Evolutionary conservation across 2,797 vertebrate genomes (phyloP).

Genomic region (Onychomys leucogaster): DNA sequence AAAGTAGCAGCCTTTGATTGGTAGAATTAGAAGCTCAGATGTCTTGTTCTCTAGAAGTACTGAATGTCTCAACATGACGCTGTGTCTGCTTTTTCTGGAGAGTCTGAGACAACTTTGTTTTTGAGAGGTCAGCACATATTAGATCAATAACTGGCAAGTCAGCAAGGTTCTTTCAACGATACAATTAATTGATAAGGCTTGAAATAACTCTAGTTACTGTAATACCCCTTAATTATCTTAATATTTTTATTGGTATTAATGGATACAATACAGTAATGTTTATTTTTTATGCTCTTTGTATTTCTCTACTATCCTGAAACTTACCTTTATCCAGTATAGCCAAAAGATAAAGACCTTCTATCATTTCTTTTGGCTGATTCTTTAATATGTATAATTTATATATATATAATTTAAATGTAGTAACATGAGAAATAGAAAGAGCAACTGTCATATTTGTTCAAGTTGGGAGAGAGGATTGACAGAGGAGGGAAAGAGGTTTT

Average conservation of each 20-base stretch:
- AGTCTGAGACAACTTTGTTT: background rate
- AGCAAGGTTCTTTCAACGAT: background rate
- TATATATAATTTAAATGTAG: background rate
- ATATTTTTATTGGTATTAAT: conserved; percentile 5
- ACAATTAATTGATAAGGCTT: background rate
- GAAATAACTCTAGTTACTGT: background rate
- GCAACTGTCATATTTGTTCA: background rate
- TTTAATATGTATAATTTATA: too few relatives aligned
- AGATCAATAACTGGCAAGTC: background rate
- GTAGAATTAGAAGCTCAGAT: background rate
- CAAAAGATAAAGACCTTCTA: background rate
- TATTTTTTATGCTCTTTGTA: background rate
- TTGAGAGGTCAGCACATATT: background rate
- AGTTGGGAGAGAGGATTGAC: rapidly evolving
- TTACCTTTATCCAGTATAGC: background rate
- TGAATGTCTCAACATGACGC: rapidly evolving
- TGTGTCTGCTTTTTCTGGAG: background rate
- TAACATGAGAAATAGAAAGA: background rate
- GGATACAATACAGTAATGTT: background rate
- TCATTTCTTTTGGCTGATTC: background rate
- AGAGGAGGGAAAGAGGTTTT: background rate
- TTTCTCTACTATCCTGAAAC: background rate
- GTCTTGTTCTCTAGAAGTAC: background rate
- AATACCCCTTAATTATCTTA: background rate
- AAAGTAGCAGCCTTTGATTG: background rate